Conservation (phyloP, 2,888 invertebrate species). For the Lasioglossum zephyrum region DNA sequence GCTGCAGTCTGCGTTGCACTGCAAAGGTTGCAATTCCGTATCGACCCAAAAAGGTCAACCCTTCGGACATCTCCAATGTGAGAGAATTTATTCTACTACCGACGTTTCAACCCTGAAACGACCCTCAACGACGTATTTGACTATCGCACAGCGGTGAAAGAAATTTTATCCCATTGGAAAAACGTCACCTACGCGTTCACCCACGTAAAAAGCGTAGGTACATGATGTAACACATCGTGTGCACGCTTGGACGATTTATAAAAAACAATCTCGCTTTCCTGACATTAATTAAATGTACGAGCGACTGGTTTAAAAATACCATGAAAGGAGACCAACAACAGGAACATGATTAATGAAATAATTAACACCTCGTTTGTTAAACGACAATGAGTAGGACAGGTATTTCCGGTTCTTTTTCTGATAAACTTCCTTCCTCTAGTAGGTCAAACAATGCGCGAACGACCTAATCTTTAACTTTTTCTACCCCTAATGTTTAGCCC, state of each 20-base stretch:
- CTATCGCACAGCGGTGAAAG: not conserved
- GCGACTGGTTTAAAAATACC: not conserved
- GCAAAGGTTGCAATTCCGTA: not conserved
- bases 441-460: no score
- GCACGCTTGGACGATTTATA: not conserved
- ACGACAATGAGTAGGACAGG: not conserved
- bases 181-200: not conserved
- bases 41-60: not conserved
- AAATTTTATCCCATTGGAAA: not conserved
- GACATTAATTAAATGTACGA: not conserved
- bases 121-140: not conserved
- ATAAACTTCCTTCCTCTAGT: not conserved
- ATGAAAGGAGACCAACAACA: not conserved
- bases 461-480: no score
- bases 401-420: not conserved
- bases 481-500: no score
- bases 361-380: not conserved
- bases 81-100: not conserved
- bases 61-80: not conserved
- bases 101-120: not conserved
- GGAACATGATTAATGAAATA: not conserved
- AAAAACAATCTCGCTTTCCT: not conserved
- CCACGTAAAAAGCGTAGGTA: not conserved
- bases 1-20: not conserved
- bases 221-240: not conserved